Evolutionary conservation across 2,888 invertebrate genomes (phyloP), one percentile per base, ranked within the genome.

Genomic region (Tachystola acroxantha): DNA sequence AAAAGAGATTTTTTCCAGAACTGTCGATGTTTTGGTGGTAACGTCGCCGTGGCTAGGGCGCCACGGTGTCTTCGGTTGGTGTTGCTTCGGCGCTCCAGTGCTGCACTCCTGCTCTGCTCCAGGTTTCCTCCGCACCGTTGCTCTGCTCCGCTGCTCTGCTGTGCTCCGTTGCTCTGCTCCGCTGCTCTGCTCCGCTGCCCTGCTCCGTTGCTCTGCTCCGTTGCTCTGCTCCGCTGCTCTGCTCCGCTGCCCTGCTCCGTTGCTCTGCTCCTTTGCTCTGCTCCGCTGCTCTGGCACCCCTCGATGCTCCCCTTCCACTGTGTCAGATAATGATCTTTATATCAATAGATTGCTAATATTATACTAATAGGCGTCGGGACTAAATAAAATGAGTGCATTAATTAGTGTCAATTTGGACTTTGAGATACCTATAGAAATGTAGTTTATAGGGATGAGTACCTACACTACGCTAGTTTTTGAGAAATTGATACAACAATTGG

Each of bases 231-330:
- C 16, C 19, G 33, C 41, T 29, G 6, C 16, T 6, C 32, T 7
- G 22, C 27, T 25, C 30, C 13, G 39, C 35, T 27, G 36, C 36
- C 16, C 19, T 28, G 34, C 34, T 10, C 13, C 32, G 7, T 11
- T 11, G 27, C 11, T 6, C 10, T 11, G 1, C 27, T 7, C 3
- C 11, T 24, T 9, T n/a, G 24, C 24, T n/a, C 27, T 2, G 6
- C 20, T 37, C 36, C 42, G 37, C 45, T 40, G 37, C 39, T 45
- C 42, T 24, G 40, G n/a, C n/a, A n/a, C n/a, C n/a, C n/a, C n/a
- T n/a, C n/a, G n/a, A n/a, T n/a, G n/a, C n/a, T n/a, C n/a, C n/a
- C n/a, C n/a, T n/a, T n/a, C n/a, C n/a, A n/a, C n/a, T n/a, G n/a
- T n/a, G n/a, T n/a, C n/a, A n/a, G n/a, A n/a, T n/a, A n/a, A n/a